These are phyloP conservation scores for Chrysolina oricalcia DNA, from an alignment of 2,888 invertebrate species.

Conservation along the genomic window DNA sequence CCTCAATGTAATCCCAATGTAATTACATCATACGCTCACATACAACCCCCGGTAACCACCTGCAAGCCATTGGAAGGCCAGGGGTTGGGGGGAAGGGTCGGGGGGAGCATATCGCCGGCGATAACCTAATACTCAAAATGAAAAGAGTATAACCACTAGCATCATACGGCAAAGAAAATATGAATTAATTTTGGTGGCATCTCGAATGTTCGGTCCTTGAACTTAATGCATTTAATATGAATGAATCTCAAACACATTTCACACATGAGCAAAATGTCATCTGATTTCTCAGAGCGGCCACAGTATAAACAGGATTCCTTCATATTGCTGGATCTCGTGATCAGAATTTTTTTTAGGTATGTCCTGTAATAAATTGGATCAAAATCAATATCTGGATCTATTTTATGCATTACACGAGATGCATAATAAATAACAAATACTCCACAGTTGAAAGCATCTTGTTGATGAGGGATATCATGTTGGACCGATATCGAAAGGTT, in stretches of 20 bases:
- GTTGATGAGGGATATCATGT: conserved; percentile 1
- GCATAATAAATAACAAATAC: conserved; percentile 26
- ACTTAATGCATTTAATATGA: conserved; percentile 13
- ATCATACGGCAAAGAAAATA: conserved; percentile 4
- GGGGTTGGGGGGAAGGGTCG: no score
- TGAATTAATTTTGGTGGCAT: conserved; percentile 8
- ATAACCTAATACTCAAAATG: no score
- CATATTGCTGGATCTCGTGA: conserved; percentile 14
- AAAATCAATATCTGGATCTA: not conserved
- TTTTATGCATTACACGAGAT: not conserved
- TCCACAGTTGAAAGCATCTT: conserved; percentile 22
- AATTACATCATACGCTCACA: no score
- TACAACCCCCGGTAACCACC: no score
- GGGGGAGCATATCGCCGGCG: no score
- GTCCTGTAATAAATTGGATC: conserved; percentile 12
- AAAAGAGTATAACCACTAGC: no score
- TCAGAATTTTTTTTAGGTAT: conserved; percentile 6
- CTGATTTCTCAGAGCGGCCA: not conserved
- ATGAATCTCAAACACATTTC: conserved; percentile 27
- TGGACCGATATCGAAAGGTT: not conserved
- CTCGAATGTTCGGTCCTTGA: conserved; percentile 6
- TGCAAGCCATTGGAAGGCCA: no score
- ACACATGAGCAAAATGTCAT: conserved; percentile 7
- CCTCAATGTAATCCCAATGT: no score
- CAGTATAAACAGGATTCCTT: conserved; percentile 27